Evolutionary conservation across 2,113 vertebrate genomes (phyloP).

Genomic region (Myotis yumanensis): DNA sequence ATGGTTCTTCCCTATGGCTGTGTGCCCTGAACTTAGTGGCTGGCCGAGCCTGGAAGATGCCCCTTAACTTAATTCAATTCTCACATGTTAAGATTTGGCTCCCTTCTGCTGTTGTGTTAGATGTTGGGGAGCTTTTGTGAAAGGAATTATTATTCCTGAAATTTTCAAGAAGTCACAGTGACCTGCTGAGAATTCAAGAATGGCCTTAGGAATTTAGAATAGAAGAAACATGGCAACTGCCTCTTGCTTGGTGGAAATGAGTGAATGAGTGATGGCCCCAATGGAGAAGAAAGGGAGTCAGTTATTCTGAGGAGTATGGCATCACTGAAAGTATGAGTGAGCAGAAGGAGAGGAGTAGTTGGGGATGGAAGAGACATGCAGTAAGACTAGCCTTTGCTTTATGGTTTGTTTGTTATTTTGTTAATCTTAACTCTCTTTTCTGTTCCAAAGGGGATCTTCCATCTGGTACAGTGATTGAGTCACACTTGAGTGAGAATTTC

Average conservation of each 20-base stretch:
- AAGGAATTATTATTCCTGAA: background rate
- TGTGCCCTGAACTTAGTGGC: background rate
- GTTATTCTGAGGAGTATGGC: background rate
- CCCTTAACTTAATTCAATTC: background rate
- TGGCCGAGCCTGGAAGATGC: background rate
- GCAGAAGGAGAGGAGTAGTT: background rate
- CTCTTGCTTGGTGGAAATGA: background rate
- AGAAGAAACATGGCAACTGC: background rate
- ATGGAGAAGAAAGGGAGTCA: background rate
- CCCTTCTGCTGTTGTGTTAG: background rate
- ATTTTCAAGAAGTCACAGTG: slow-evolving; percentile 32
- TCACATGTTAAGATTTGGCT: background rate
- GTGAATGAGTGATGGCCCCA: background rate
- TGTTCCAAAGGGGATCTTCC: background rate
- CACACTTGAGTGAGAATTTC: background rate
- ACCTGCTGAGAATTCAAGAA: background rate
- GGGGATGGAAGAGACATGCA: background rate
- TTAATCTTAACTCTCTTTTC: background rate
- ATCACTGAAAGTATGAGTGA: background rate
- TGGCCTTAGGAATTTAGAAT: background rate
- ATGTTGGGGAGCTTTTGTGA: background rate
- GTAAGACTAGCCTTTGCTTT: background rate
- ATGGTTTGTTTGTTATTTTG: background rate
- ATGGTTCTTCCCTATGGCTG: background rate
- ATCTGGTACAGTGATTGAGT: background rate